These are phyloP conservation scores for Matsumyia berberina DNA, from an alignment of 2,888 invertebrate genomes.

Conservation along the genomic window DNA sequence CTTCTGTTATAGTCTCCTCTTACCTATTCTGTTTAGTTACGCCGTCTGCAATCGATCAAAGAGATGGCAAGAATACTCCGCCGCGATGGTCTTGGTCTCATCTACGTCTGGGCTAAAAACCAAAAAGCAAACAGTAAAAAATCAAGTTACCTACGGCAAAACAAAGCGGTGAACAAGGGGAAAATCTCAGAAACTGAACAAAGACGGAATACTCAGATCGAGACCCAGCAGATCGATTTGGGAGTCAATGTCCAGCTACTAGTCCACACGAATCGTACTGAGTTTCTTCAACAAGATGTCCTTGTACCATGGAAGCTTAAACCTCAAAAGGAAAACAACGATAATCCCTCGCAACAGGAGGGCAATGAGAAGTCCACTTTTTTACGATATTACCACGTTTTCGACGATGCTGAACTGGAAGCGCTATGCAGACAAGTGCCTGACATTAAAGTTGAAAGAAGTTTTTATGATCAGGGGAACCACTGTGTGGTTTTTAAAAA, in stretches of 20 bases:
- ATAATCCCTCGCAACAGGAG: slow-evolving; percentile 79
- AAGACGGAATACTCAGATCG: slow-evolving; percentile 78
- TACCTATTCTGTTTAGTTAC: slow-evolving; percentile 84
- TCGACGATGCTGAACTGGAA: slow-evolving; percentile 92
- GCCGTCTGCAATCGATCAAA: slow-evolving; percentile 89
- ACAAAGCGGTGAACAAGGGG: slow-evolving; percentile 85
- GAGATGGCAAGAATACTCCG: slow-evolving; percentile 91
- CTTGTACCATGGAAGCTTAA: slow-evolving; percentile 97
- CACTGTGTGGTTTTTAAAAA: slow-evolving; percentile 93
- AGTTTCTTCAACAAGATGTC: slow-evolving; percentile 95
- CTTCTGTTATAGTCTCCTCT: background rate
- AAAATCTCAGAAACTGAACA: slow-evolving; percentile 83
- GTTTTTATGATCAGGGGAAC: slow-evolving; percentile 98
- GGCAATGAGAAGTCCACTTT: slow-evolving; percentile 85
- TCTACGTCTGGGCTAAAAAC: slow-evolving; percentile 99
- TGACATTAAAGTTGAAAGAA: slow-evolving; percentile 86
- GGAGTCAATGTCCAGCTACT: slow-evolving; percentile 84
- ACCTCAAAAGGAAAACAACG: slow-evolving; percentile 75
- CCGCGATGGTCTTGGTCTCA: slow-evolving; percentile 90
- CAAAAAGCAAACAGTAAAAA: slow-evolving; percentile 88
- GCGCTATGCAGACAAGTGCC: slow-evolving; percentile 86
- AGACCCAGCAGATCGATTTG: slow-evolving; percentile 75
- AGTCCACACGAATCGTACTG: slow-evolving; percentile 95
- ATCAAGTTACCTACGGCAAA: slow-evolving; percentile 89
- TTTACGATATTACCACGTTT: slow-evolving; percentile 97